Evolutionary conservation across 2,797 vertebrate species (phyloP).

Genomic region (Gorsachius magnificus): DNA sequence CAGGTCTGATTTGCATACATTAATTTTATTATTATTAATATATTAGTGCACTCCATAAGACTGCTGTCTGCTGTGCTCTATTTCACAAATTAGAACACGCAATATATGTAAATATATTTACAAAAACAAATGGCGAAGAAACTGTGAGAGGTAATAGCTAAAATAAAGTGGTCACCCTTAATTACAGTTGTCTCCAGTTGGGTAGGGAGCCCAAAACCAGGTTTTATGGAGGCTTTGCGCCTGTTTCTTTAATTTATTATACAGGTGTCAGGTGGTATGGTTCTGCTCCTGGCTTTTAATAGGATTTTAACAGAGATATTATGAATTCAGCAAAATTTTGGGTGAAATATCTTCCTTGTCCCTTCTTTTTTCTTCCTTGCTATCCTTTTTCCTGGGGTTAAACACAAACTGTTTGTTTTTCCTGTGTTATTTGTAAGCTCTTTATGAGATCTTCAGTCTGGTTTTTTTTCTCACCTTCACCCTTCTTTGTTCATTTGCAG

Average conservation of each 20-base stretch:
- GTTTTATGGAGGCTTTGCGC: background rate
- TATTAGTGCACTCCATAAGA: background rate
- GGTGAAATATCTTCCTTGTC: background rate
- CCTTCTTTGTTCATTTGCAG: background rate
- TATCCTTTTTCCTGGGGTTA: background rate
- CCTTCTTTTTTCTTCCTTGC: background rate
- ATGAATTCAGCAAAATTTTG: background rate
- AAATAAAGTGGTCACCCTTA: background rate
- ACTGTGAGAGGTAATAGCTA: background rate
- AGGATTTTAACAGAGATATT: background rate
- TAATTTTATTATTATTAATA: background rate
- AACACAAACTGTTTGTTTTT: background rate
- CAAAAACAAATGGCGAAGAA: background rate
- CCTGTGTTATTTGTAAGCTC: background rate
- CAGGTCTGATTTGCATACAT: background rate
- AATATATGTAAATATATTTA: background rate
- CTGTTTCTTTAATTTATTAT: background rate
- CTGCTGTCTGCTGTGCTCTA: background rate
- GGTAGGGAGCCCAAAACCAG: background rate
- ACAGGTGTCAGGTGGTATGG: background rate
- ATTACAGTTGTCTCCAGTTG: background rate
- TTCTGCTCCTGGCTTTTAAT: background rate
- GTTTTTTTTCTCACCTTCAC: background rate
- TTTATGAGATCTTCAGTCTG: background rate
- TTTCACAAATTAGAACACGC: background rate